phyloP scores from a whole-genome alignment of 92 coral and sea anemone species.

The Meandrina meandrites region DNA sequence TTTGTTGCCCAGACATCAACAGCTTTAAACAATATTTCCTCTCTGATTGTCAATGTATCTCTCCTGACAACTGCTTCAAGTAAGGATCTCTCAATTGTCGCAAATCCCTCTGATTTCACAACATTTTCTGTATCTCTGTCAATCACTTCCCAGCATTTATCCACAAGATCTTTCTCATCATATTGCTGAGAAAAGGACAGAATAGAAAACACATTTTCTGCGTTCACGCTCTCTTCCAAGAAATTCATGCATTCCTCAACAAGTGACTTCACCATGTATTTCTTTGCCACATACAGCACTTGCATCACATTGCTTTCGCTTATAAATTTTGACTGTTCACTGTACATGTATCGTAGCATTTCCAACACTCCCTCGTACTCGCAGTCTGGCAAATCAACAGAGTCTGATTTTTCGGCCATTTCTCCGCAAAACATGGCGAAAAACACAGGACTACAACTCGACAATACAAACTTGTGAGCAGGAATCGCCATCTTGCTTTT shows the following conservation, averaged over 20 bases:
- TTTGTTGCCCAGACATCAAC: constrained; percentile 20
- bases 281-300: constrained; percentile 23
- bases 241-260: neutral
- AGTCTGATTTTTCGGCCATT: constrained; percentile 19
- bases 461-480: constrained; percentile 22
- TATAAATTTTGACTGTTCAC: neutral
- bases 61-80: constrained; percentile 13
- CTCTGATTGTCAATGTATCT: neutral
- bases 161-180: neutral
- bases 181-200: neutral
- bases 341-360: constrained; percentile 20
- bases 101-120: constrained; percentile 14
- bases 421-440: constrained; percentile 23
- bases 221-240: neutral
- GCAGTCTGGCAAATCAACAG: constrained; percentile 19
- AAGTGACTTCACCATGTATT: constrained; percentile 13
- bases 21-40: constrained; percentile 16
- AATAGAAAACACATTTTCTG: constrained; percentile 3
- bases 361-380: constrained; percentile 20
- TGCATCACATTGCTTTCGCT: constrained; percentile 18
- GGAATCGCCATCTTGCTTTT: constrained; percentile 19
- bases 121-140: neutral
- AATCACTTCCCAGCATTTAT: constrained; percentile 21
- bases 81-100: neutral
- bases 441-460: constrained; percentile 18